phyloP scores from a whole-genome alignment of 1,140 invertebrate genomes.

The Drosophila funebris region DNA sequence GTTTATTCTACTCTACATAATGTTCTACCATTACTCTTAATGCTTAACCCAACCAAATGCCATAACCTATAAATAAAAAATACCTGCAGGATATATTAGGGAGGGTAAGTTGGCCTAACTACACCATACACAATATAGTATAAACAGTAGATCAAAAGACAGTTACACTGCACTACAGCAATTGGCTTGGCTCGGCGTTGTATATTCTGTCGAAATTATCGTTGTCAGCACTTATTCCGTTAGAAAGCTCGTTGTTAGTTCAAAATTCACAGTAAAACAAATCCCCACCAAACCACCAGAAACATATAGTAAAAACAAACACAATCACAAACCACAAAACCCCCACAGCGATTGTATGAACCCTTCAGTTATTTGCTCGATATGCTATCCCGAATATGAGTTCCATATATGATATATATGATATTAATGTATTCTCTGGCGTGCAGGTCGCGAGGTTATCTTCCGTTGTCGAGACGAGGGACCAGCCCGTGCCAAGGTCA shows the following conservation, averaged over 20 bases:
- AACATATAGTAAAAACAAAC: not conserved
- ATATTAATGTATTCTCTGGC: slow-evolving; percentile 16
- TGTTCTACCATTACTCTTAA: slow-evolving; percentile 59
- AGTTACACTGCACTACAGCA: slow-evolving; percentile 41
- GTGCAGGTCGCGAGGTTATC: slow-evolving; percentile 92
- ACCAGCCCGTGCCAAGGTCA: slow-evolving; percentile 88
- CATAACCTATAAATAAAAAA: slow-evolving; percentile 57
- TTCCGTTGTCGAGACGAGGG: slow-evolving; percentile 96
- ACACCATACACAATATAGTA: slow-evolving; percentile 48
- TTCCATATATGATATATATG: not conserved
- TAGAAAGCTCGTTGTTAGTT: slow-evolving; percentile 25
- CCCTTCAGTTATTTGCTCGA: slow-evolving; percentile 17
- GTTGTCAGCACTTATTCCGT: slow-evolving; percentile 24
- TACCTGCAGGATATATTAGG: slow-evolving; percentile 83
- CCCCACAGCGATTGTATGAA: slow-evolving; percentile 17
- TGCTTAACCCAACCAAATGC: slow-evolving; percentile 70
- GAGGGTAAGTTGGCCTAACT: slow-evolving; percentile 83
- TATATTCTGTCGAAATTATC: slow-evolving; percentile 60
- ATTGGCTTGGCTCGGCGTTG: slow-evolving; percentile 49
- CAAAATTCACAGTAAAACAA: not conserved
- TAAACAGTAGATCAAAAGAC: slow-evolving; percentile 37
- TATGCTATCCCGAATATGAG: slow-evolving; percentile 6
- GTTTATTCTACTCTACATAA: slow-evolving; percentile 37
- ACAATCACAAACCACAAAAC: not conserved
- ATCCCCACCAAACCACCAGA: not conserved